Evolutionary conservation across 2,888 invertebrate genomes (phyloP).

Genomic region (Notodonta ziczac): DNA sequence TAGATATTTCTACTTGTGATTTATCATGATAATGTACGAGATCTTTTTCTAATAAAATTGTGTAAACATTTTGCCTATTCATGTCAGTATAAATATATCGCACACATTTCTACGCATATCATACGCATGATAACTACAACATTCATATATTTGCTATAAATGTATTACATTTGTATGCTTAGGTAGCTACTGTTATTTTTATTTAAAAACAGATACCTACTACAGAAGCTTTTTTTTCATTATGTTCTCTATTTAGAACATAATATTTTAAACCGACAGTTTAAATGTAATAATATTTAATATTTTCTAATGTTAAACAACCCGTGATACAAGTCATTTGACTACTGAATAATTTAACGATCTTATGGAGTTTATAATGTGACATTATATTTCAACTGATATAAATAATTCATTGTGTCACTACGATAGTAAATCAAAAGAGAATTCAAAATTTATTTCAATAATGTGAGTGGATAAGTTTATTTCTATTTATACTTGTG

Average conservation of each 20-base stretch:
- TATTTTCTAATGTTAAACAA: neutral
- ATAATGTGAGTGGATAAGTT: slow-evolving; percentile 6
- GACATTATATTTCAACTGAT: slow-evolving; percentile 11
- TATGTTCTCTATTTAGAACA: too few species aligned
- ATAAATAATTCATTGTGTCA: slow-evolving; percentile 15
- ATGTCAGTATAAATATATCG: too few species aligned
- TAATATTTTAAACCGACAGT: too few species aligned
- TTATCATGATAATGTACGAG: slow-evolving; percentile 4
- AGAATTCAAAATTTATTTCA: slow-evolving; percentile 20
- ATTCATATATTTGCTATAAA: too few species aligned
- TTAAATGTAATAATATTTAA: too few species aligned
- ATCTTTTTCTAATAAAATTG: slow-evolving; percentile 1
- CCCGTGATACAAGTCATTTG: neutral
- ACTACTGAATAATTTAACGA: neutral
- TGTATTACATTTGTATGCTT: too few species aligned
- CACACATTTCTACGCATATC: too few species aligned
- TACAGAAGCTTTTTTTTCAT: too few species aligned
- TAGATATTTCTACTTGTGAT: slow-evolving; percentile 35
- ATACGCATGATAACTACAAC: too few species aligned
- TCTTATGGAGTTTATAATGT: neutral
- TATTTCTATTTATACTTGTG: neutral
- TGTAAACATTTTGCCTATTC: neutral
- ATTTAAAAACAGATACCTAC: too few species aligned
- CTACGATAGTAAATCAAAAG: slow-evolving; percentile 18
- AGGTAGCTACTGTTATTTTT: too few species aligned